phyloP scores from a whole-genome alignment of 2,888 invertebrate genomes.

The Hyppa rectilinea region DNA sequence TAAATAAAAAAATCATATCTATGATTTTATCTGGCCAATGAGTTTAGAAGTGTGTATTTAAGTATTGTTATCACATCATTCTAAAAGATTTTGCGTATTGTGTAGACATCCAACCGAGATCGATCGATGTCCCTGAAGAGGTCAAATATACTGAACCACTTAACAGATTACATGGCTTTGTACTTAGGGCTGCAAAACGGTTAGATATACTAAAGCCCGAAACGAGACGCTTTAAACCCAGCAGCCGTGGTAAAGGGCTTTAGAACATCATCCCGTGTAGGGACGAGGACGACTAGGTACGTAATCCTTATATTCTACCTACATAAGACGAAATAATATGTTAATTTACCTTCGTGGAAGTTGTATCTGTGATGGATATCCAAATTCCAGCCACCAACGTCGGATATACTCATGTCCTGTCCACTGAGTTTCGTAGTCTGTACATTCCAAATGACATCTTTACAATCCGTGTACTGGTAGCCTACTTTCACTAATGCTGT shows the following conservation, averaged over 20 bases:
- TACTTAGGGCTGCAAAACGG: slow-evolving; percentile 62
- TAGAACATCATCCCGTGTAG: slow-evolving; percentile 17
- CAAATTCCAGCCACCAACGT: slow-evolving; percentile 99
- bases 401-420: slow-evolving; percentile 98
- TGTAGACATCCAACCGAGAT: slow-evolving; percentile 27
- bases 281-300: not conserved
- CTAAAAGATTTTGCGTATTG: slow-evolving; percentile 19
- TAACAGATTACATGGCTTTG: slow-evolving; percentile 67
- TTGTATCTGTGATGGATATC: slow-evolving; percentile 99
- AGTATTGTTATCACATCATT: slow-evolving; percentile 9
- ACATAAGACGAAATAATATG: slow-evolving; percentile 4
- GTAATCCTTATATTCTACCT: slow-evolving; percentile 16
- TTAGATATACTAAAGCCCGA: slow-evolving; percentile 55
- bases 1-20: too few relatives aligned
- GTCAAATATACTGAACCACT: slow-evolving; percentile 62
- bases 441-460: slow-evolving; percentile 98
- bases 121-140: slow-evolving; percentile 55
- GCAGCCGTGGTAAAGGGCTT: slow-evolving; percentile 34
- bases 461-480: slow-evolving; percentile 98
- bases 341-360: slow-evolving; percentile 96
- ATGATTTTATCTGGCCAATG: not conserved
- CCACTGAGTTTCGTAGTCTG: slow-evolving; percentile 98
- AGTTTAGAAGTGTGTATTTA: not conserved
- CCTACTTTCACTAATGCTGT: slow-evolving; percentile 98
- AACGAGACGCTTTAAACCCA: slow-evolving; percentile 33